Percentiles rank a stretch among this genome's conserved stretches.
Evolutionary conservation across 2,888 invertebrate species (phyloP).

Genomic region (Lamellibrachia columna): DNA sequence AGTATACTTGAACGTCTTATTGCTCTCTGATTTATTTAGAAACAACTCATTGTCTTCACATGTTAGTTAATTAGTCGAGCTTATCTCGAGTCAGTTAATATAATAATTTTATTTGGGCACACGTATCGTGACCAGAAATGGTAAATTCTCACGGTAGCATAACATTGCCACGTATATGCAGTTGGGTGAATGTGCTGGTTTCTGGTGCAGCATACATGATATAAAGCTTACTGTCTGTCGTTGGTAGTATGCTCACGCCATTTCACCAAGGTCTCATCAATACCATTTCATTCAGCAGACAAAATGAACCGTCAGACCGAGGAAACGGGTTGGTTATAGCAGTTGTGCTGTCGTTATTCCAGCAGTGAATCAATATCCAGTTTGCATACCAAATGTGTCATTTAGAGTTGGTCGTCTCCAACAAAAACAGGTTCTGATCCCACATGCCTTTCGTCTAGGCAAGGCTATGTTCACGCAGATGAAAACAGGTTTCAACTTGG

Average conservation of each 20-base stretch:
- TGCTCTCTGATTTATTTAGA: no score
- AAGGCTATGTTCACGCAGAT: not conserved
- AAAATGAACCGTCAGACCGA: not conserved
- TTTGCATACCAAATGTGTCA: not conserved
- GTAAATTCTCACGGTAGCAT: no score
- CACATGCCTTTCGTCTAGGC: not conserved
- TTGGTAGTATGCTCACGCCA: not conserved
- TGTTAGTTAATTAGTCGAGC: no score
- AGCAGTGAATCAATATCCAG: not conserved
- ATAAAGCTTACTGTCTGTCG: not conserved
- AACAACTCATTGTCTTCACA: no score
- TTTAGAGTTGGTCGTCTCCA: not conserved
- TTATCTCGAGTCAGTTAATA: no score
- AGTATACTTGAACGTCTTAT: no score
- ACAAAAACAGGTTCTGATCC: not conserved
- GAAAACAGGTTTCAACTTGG: not conserved
- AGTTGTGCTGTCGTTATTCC: not conserved
- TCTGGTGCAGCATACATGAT: not conserved
- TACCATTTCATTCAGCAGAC: not conserved
- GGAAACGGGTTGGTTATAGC: not conserved
- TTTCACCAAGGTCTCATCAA: not conserved
- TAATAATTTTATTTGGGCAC: no score
- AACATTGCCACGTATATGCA: no score
- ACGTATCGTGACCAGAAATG: no score
- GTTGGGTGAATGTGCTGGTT: not conserved